Evolutionary conservation across 2,888 invertebrate genomes (phyloP).

Genomic region (Aleiodes leptofemur): DNA sequence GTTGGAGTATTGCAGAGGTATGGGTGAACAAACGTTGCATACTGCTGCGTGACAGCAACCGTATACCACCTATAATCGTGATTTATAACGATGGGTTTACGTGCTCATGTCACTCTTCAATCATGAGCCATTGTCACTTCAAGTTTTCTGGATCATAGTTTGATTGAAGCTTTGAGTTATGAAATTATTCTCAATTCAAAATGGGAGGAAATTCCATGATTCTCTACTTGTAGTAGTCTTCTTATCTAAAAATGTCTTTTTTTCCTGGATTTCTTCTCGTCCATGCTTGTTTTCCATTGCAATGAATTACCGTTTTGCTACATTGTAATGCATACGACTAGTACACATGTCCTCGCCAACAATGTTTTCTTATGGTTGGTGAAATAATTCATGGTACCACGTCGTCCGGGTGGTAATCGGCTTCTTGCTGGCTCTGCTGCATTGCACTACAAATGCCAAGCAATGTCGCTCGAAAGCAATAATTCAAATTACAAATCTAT

Average conservation of each 20-base stretch:
- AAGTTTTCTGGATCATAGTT: neutral
- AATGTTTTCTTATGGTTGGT: conserved; percentile 49
- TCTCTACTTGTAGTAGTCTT: too few relatives aligned
- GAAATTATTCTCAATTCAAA: neutral
- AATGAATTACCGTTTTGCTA: neutral
- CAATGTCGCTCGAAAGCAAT: conserved; percentile 53
- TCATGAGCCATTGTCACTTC: conserved; percentile 20
- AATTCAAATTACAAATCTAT: conserved; percentile 56
- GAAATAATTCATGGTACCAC: conserved; percentile 53
- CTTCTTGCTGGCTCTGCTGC: conserved; percentile 51
- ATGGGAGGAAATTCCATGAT: too few relatives aligned
- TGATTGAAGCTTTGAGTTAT: neutral
- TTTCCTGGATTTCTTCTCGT: too few relatives aligned
- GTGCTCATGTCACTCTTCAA: conserved; percentile 18
- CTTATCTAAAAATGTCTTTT: too few relatives aligned
- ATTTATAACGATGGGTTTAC: conserved; percentile 61
- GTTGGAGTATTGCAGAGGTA: neutral
- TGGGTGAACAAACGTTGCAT: conserved; percentile 51
- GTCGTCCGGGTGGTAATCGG: conserved; percentile 53
- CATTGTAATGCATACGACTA: conserved; percentile 34
- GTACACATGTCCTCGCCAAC: conserved; percentile 43
- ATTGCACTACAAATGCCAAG: conserved; percentile 29
- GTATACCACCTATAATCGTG: conserved; percentile 60
- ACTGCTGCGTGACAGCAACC: conserved; percentile 50
- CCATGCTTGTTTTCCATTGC: too few relatives aligned